These are phyloP conservation scores for Pelvicachromis taeniatus DNA, from an alignment of 2,113 vertebrate genomes.

Conservation along the genomic window DNA sequence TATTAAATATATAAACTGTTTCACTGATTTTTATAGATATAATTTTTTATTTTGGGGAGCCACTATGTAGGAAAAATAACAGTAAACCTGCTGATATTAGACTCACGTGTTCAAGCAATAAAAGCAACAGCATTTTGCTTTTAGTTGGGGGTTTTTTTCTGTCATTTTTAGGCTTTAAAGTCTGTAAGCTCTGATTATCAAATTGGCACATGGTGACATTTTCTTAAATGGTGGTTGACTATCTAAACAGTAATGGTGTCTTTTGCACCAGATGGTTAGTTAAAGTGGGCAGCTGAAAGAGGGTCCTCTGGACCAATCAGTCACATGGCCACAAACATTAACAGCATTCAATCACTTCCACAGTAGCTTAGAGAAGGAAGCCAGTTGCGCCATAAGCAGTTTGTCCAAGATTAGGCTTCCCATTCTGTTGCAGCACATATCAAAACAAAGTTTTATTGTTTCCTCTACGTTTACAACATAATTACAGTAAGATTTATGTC, in stretches of 20 bases:
- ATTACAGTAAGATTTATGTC: slow-evolving; percentile 61
- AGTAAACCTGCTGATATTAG: neutral
- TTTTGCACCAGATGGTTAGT: slow-evolving; percentile 32
- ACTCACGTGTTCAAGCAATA: neutral
- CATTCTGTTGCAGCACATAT: slow-evolving; percentile 3
- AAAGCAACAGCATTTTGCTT: neutral
- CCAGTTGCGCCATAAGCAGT: neutral
- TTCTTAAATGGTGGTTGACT: neutral
- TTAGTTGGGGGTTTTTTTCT: accelerated
- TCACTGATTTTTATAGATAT: neutral
- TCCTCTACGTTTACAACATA: slow-evolving; percentile 43
- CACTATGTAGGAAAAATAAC: neutral
- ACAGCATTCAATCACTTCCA: neutral
- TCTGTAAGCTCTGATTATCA: neutral
- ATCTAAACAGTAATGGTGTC: neutral
- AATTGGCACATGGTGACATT: neutral
- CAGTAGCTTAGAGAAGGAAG: neutral
- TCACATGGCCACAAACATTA: slow-evolving; percentile 13
- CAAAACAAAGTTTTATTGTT: slow-evolving; percentile 54
- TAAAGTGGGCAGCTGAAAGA: neutral
- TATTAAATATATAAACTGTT: neutral
- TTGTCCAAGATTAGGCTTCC: neutral
- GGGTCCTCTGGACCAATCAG: neutral
- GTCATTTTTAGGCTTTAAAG: neutral
- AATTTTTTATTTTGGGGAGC: neutral